Evolutionary conservation across 2,888 invertebrate genomes (phyloP).

Genomic region (Xanthorhoe designata): DNA sequence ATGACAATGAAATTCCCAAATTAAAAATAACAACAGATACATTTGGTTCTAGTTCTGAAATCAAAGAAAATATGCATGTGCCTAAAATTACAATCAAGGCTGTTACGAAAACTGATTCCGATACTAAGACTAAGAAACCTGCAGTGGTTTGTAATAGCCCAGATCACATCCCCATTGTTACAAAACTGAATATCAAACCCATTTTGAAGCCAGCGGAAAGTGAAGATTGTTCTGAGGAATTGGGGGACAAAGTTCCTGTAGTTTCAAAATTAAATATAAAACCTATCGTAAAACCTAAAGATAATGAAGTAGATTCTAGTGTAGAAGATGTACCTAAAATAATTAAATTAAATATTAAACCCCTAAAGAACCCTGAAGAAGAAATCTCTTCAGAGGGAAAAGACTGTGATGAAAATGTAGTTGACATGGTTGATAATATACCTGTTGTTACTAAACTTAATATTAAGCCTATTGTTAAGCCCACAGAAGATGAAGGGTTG

Average conservation of each 20-base stretch:
- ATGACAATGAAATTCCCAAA: slow-evolving; percentile 61
- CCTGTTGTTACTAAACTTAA: slow-evolving; percentile 82
- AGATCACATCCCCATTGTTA: slow-evolving; percentile 74
- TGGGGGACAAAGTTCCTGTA: slow-evolving; percentile 78
- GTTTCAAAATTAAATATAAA: slow-evolving; percentile 85
- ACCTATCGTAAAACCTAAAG: slow-evolving; percentile 80
- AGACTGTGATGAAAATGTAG: slow-evolving; percentile 77
- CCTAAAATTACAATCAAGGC: slow-evolving; percentile 87
- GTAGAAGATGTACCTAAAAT: slow-evolving; percentile 81
- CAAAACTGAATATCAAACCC: slow-evolving; percentile 79
- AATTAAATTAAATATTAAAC: slow-evolving; percentile 84
- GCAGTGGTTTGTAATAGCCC: slow-evolving; percentile 57
- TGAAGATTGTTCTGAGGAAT: slow-evolving; percentile 62
- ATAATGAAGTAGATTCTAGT: slow-evolving; percentile 76
- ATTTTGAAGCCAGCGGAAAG: slow-evolving; percentile 75
- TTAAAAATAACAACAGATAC: slow-evolving; percentile 64
- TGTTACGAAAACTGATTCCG: slow-evolving; percentile 65
- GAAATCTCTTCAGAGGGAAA: slow-evolving; percentile 70
- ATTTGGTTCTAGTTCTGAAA: slow-evolving; percentile 57
- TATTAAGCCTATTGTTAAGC: slow-evolving; percentile 85
- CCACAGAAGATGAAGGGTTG: slow-evolving; percentile 66
- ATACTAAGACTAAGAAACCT: slow-evolving; percentile 57
- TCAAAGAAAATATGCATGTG: slow-evolving; percentile 75
- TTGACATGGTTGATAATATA: slow-evolving; percentile 73
- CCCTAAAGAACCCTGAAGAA: slow-evolving; percentile 78